Evolutionary conservation across 2,113 vertebrate species (phyloP).

Genomic region (Protomyctophum bolini): DNA sequence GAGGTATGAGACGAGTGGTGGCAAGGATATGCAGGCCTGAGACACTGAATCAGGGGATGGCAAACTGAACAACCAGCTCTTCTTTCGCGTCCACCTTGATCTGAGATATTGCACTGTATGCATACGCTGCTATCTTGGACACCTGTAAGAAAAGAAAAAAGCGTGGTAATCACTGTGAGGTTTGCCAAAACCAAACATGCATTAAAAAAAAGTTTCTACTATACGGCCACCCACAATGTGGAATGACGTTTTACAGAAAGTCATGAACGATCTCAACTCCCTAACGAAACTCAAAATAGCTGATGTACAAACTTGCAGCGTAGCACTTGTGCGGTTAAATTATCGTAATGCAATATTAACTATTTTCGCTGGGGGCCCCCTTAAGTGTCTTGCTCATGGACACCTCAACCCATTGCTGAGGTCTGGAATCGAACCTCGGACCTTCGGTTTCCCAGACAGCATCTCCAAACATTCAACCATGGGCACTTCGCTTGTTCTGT

Average conservation of each 20-base stretch:
- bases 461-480: background rate
- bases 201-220: conserved; percentile 1
- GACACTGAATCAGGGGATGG: too few relatives aligned
- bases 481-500: background rate
- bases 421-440: background rate
- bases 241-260: background rate
- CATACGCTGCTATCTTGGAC: conserved; percentile 93
- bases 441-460: too few relatives aligned
- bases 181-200: conserved; percentile 3
- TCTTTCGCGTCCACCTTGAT: conserved; percentile 96
- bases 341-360: background rate
- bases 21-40: too few relatives aligned
- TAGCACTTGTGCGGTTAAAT: too few relatives aligned
- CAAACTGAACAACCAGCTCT: conserved; percentile 81
- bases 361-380: background rate
- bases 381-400: background rate
- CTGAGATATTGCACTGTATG: conserved; percentile 96
- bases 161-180: background rate
- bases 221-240: too few relatives aligned
- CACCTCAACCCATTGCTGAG: background rate
- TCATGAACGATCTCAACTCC: background rate
- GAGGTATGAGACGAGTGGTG: too few relatives aligned
- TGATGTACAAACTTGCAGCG: too few relatives aligned
- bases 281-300: too few relatives aligned
- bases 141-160: conserved; percentile 76